These are phyloP conservation scores for Beroe ovata DNA, from an alignment of 37 sponge, comb jelly and placozoan genomes.

Conservation along the genomic window DNA sequence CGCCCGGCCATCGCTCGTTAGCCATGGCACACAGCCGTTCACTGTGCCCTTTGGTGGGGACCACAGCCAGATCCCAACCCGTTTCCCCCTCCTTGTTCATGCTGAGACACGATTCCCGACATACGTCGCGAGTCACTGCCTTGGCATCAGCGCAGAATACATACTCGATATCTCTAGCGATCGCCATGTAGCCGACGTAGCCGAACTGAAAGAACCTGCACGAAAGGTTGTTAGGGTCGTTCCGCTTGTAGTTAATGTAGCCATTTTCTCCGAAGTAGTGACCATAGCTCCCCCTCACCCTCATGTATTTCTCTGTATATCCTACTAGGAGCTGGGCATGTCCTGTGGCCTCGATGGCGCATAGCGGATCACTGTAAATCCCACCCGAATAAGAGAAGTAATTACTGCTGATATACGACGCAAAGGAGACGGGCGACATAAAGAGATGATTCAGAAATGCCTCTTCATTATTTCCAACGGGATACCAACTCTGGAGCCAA, in stretches of 20 bases:
- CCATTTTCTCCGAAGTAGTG: background rate
- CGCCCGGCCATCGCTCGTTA: background rate
- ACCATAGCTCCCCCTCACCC: constrained; percentile 7
- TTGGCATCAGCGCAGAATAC: constrained; percentile 23
- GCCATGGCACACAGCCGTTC: background rate
- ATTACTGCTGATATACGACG: background rate
- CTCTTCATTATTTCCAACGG: background rate
- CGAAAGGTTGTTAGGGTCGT: background rate
- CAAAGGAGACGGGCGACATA: background rate
- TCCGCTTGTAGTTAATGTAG: background rate
- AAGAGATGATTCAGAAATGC: background rate
- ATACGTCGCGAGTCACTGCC: background rate
- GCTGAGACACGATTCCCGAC: background rate
- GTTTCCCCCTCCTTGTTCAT: constrained; percentile 14
- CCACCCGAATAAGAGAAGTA: background rate
- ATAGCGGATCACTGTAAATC: background rate
- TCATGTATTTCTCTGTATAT: background rate
- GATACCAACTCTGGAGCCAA: background rate
- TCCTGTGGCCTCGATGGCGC: background rate
- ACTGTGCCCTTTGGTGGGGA: constrained; percentile 4
- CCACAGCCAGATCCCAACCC: constrained; percentile 55
- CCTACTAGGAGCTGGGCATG: background rate
- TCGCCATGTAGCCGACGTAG: background rate
- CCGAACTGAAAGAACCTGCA: background rate
- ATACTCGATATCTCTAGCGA: background rate